These are phyloP conservation scores for Zeugodacus cucurbitae DNA, from an alignment of 1,140 invertebrate genomes.

Conservation along the genomic window DNA sequence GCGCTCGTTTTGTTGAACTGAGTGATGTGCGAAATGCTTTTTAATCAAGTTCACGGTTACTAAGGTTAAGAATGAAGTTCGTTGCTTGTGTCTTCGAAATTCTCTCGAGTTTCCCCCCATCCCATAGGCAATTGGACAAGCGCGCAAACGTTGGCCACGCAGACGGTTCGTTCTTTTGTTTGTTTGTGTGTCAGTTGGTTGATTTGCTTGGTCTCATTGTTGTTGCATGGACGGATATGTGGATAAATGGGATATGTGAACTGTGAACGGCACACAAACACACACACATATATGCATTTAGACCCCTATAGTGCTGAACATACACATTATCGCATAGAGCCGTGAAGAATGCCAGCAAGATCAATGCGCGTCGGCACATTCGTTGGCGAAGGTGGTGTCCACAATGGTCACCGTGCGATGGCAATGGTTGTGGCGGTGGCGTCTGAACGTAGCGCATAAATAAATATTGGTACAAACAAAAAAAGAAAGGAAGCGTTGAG, in stretches of 20 bases:
- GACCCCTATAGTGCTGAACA: neutral
- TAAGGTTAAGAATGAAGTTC: constrained; percentile 55
- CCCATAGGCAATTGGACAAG: neutral
- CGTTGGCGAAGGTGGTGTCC: neutral
- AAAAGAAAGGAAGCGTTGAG: constrained; percentile 5
- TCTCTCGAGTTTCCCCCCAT: neutral
- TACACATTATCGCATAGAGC: neutral
- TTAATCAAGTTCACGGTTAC: constrained; percentile 58
- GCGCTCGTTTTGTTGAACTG: constrained; percentile 17
- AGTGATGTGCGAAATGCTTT: constrained; percentile 49
- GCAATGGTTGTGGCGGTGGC: neutral
- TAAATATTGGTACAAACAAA: constrained; percentile 36
- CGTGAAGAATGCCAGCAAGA: neutral
- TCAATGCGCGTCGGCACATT: neutral
- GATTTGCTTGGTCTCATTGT: neutral
- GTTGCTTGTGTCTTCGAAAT: constrained; percentile 57
- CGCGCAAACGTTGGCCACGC: neutral
- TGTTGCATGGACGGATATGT: neutral
- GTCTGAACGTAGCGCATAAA: constrained; percentile 17
- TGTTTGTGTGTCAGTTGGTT: neutral
- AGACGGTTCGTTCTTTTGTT: neutral
- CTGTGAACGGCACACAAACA: neutral
- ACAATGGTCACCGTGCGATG: neutral
- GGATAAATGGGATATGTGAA: constrained; percentile 26
- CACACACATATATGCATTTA: neutral